A percentile compares a stretch with the other conserved stretches of the same genome.
These are phyloP conservation scores for Drosophila murphyi DNA, from an alignment of 1,140 invertebrate species.

Conservation along the genomic window DNA sequence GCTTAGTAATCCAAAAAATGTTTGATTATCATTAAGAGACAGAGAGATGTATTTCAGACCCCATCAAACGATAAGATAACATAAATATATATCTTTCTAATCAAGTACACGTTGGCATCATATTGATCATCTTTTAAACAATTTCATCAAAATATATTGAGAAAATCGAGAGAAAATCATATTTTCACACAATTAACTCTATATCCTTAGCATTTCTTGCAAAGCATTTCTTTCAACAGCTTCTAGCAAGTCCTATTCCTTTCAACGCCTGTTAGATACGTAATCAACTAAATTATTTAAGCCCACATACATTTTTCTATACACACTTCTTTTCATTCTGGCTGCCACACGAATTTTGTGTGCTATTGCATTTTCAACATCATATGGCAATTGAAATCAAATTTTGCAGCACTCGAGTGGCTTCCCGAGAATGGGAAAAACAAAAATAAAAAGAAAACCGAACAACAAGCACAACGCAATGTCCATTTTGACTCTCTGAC, in stretches of 20 bases:
- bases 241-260: not conserved
- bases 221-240: too few relatives aligned
- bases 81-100: too few relatives aligned
- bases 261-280: slow-evolving; percentile 9
- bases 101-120: too few relatives aligned
- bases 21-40: too few relatives aligned
- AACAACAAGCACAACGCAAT: slow-evolving; percentile 24
- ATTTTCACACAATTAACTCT: too few relatives aligned
- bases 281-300: slow-evolving; percentile 51
- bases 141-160: too few relatives aligned
- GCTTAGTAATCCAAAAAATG: too few relatives aligned
- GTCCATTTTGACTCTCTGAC: slow-evolving; percentile 35
- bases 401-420: slow-evolving; percentile 70
- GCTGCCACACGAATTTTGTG: not conserved
- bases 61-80: too few relatives aligned
- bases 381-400: slow-evolving; percentile 81
- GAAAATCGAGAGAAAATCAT: too few relatives aligned
- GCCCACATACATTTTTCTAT: slow-evolving; percentile 23
- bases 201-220: too few relatives aligned
- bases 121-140: too few relatives aligned
- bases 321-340: not conserved
- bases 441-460: not conserved
- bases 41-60: too few relatives aligned
- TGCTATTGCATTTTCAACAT: slow-evolving; percentile 46
- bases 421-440: slow-evolving; percentile 31